A percentile compares a stretch with the other conserved stretches of the same genome.
These are phyloP conservation scores for Eucidaris tribuloides DNA, from an alignment of 35 echinoderm and acorn worm genomes.

Conservation along the genomic window DNA sequence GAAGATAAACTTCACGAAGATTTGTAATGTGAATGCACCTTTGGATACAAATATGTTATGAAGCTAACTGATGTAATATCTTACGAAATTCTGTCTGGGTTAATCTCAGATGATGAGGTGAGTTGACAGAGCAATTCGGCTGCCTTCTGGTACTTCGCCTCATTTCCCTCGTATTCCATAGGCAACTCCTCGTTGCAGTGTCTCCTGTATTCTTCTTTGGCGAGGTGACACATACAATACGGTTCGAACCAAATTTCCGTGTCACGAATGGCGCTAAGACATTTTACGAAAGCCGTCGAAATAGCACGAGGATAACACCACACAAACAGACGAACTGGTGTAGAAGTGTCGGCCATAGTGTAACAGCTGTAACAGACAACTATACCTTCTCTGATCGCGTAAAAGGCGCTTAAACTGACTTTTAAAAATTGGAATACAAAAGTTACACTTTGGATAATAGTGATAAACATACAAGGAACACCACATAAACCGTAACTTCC, in stretches of 20 bases:
- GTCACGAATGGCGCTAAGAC: background rate
- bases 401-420: too few species aligned
- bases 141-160: background rate
- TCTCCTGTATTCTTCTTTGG: background rate
- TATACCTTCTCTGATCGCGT: too few species aligned
- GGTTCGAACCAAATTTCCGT: slow-evolving; percentile 11
- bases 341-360: too few species aligned
- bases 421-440: too few species aligned
- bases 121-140: background rate
- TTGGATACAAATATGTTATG: too few species aligned
- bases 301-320: background rate
- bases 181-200: background rate
- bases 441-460: too few species aligned
- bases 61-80: too few species aligned
- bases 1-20: too few species aligned
- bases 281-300: background rate
- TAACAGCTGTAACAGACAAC: too few species aligned
- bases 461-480: too few species aligned
- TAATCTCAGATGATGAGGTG: background rate
- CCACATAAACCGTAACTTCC: too few species aligned
- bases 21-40: too few species aligned
- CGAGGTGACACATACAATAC: background rate
- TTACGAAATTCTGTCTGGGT: slow-evolving; percentile 12
- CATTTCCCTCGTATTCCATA: background rate
- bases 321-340: background rate